Evolutionary conservation across 2,797 vertebrate genomes (phyloP), one percentile per base, ranked within the genome.

Genomic region (Myotis myotis): DNA sequence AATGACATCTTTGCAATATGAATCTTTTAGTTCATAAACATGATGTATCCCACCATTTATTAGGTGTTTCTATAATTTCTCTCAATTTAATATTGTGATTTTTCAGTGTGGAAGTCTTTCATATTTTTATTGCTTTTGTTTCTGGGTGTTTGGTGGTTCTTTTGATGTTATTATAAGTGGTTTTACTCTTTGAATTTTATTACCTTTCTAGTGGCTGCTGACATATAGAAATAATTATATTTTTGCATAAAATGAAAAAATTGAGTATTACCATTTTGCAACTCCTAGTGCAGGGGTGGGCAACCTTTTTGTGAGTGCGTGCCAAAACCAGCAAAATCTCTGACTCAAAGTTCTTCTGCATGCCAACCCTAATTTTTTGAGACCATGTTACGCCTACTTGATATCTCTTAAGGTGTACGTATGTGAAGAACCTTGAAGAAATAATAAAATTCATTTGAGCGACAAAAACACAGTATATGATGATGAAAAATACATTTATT

Each of bases 231-330:
- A 72, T 88, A 80, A 91, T 49, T 82, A 57, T 23, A 62, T 66
- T 71, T 92, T 92, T 94, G 16, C 30, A 62, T 83, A 78, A 89
- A 80, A 57, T 83, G 57, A 76, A 51, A 92, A 91, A 72, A 95
- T 91, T 64, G 84, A 68, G 13, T 75, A 55, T 91, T 87, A 66
- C 6, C 16, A n/a, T 88, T 92, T 94, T 91, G 36, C 8, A 90
- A 20, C 41, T 84, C 66, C n/a, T 25, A 87, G 30, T 49, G 44
- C 44, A 44, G 44, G 44, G 10, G 44, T 44, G 44, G 44, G 44
- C 44, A 44, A 44, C 44, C 44, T 44, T 44, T 44, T 44, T 44
- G 44, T 44, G 44, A 44, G 10, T 44, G 41, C 9, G 2, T 44
- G 44, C 10, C 44, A 44, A 44, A 44, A 44, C 44, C 44, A 44